phyloP scores from a whole-genome alignment of 2,797 vertebrate genomes.

The Alca torda region DNA sequence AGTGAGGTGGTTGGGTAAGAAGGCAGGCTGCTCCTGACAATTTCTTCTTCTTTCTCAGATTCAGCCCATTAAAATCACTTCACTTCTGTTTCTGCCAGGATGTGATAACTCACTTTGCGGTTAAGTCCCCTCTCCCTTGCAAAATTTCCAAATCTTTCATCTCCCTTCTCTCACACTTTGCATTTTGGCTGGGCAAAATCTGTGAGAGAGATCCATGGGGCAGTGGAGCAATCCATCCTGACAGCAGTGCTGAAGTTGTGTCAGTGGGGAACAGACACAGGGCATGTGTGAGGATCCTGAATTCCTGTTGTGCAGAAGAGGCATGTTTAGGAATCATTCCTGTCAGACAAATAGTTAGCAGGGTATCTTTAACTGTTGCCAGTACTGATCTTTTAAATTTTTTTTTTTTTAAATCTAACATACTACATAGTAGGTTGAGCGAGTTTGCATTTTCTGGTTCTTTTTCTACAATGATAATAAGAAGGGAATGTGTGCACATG shows the following conservation, averaged over 20 bases:
- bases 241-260: background rate
- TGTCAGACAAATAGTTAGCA: background rate
- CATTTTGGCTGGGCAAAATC: background rate
- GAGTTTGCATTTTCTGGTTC: background rate
- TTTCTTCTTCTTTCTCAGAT: background rate
- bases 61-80: background rate
- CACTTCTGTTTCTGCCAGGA: background rate
- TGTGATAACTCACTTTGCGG: background rate
- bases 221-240: background rate
- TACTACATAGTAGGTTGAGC: background rate
- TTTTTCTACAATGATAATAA: background rate
- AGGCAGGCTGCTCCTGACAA: background rate
- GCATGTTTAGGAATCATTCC: background rate
- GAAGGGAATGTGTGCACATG: background rate
- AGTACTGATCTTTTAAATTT: background rate
- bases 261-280: background rate
- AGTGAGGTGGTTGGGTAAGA: background rate
- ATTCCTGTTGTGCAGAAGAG: background rate
- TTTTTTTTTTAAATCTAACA: background rate
- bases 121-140: background rate
- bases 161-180: background rate
- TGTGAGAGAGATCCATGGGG: background rate
- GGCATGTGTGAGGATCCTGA: background rate
- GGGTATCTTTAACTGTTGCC: background rate
- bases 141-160: background rate